Evolutionary conservation across 2,113 vertebrate species (phyloP).

Genomic region (Varanus komodoensis): DNA sequence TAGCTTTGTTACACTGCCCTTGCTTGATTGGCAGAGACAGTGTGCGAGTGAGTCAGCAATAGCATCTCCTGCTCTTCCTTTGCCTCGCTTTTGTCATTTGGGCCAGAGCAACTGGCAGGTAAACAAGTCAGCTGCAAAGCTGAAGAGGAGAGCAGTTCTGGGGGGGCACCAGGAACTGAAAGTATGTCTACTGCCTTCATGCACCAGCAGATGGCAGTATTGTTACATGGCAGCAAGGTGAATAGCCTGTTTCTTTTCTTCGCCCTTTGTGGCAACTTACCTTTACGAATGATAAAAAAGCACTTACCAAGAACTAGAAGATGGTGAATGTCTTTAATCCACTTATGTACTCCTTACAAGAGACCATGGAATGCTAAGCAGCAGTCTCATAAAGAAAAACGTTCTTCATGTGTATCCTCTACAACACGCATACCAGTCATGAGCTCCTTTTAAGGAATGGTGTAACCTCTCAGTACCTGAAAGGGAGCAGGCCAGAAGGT

Average conservation of each 20-base stretch:
- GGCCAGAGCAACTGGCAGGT: too few species aligned
- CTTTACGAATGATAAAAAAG: conserved; percentile 14
- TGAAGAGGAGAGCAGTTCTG: too few species aligned
- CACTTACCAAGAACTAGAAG: background rate
- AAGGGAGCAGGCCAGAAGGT: background rate
- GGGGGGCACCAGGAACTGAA: background rate
- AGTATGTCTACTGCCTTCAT: background rate
- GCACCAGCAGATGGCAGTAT: conserved; percentile 26
- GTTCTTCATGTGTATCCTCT: background rate
- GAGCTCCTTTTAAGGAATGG: background rate
- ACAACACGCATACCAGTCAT: background rate
- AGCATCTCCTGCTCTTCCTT: too few species aligned
- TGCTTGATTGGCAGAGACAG: too few species aligned
- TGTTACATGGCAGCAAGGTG: background rate
- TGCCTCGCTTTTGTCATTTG: too few species aligned
- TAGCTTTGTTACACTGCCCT: too few species aligned
- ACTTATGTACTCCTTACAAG: background rate
- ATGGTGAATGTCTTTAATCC: background rate
- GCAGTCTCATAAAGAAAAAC: background rate
- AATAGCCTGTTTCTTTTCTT: background rate
- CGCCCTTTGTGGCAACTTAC: background rate
- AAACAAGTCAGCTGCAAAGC: too few species aligned
- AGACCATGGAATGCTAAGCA: background rate
- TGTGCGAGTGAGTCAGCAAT: too few species aligned
- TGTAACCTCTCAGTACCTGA: background rate